Evolutionary conservation across 2,888 invertebrate genomes (phyloP), one percentile per base, ranked within the genome.

Genomic region (Cheilosia soror): DNA sequence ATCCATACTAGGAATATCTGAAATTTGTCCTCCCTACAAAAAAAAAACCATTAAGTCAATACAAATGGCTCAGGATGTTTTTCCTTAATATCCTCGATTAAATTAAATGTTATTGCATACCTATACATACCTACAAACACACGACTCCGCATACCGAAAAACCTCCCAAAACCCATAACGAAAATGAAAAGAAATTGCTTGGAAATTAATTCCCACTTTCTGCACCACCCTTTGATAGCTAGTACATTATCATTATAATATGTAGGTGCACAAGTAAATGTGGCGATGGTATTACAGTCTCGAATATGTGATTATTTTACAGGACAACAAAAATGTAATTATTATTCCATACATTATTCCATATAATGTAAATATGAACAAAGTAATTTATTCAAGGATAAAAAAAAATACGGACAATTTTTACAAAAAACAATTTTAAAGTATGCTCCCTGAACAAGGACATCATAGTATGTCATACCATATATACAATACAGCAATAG

Each of bases 381-480:
- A 33, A 33, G 13, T 20, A 27, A 15, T 66, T 55, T 40, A 27
- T 55, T 68, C 42, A 55, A 31, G 31, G 29, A 55, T 53, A 53
- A 37, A 4, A 44, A 31, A 0, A 42, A 31, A 44, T 42, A 15
- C 25, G 29, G 42, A 44, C 31, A 42, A 68, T 31, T 44, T 9
- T 4, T 31, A 68, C 15, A 13, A 11, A 13, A 42, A 68, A 55
- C 11, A 42, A 11, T 4, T 20, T 33, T 51, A 37, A 51, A 15
- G 15, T 47, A 37, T 25, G 33, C 9, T 53, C 37, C 25, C 37
- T 40, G 37, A 40, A 51, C 40, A 40, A 53, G 53, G 40, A 53
- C 29, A 44, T 55, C n/a, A n/a, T n/a, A n/a, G 29, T 55, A 20
- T 20, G 20, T 20, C 20, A 20, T 13, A 55, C 11, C 20, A 42